Conservation (phyloP, 2,888 invertebrate species). For the Nasonia oneida region DNA sequence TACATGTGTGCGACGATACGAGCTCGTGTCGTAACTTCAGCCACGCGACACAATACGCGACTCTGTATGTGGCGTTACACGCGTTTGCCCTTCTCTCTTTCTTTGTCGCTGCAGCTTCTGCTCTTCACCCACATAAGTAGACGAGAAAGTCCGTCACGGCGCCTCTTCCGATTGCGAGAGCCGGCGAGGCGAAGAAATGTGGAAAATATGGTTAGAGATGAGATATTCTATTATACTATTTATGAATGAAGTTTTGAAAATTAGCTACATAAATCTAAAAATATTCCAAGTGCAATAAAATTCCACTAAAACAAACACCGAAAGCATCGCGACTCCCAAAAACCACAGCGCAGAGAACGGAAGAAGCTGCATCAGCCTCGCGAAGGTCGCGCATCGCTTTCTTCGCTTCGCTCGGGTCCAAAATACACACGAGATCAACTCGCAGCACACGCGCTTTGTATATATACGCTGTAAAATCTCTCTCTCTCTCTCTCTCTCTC, state of each 20-base stretch:
- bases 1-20: neutral
- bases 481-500: conserved; percentile 10
- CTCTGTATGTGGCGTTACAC: neutral
- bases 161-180: conserved; percentile 12
- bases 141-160: conserved; percentile 48
- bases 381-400: neutral
- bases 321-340: too few relatives aligned
- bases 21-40: neutral
- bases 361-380: neutral
- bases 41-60: neutral
- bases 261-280: too few relatives aligned
- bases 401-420: neutral
- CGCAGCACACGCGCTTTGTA: neutral
- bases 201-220: neutral
- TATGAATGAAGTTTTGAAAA: too few relatives aligned
- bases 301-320: too few relatives aligned
- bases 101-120: conserved; percentile 27
- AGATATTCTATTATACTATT: neutral
- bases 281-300: too few relatives aligned
- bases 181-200: conserved; percentile 31
- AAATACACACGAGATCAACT: neutral
- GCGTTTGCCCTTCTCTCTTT: conserved; percentile 15
- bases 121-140: conserved; percentile 61
- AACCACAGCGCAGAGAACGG: neutral
- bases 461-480: neutral